A percentile compares a stretch with the other conserved stretches of the same genome.
Evolutionary conservation across 2,113 vertebrate genomes (phyloP).

Genomic region (Carettochelys insculpta): DNA sequence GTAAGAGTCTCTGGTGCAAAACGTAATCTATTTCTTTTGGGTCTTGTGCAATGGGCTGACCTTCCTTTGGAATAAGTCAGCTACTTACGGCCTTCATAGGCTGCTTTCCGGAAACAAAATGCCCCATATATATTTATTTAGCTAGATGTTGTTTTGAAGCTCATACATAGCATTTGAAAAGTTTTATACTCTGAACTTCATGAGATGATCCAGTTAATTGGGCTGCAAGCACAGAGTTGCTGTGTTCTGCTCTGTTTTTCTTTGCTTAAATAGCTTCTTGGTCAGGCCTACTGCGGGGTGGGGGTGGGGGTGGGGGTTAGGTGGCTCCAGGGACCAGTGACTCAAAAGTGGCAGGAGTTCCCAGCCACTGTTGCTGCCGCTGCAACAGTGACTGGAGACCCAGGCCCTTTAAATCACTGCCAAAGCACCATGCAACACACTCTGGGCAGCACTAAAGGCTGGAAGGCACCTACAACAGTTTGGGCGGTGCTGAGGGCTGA

Average conservation of each 20-base stretch:
- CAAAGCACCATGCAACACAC: too few species aligned
- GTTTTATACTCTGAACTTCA: not conserved
- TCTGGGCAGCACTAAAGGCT: too few species aligned
- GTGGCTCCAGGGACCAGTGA: too few species aligned
- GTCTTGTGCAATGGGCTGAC: not conserved
- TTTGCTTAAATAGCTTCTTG: not conserved
- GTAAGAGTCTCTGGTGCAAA: not conserved
- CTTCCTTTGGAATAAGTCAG: not conserved
- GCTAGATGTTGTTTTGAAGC: not conserved
- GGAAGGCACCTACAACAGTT: too few species aligned
- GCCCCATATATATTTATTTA: accelerated
- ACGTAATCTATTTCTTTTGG: accelerated
- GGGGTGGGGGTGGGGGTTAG: too few species aligned
- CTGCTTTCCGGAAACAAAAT: accelerated
- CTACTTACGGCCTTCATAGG: not conserved
- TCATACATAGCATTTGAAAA: not conserved
- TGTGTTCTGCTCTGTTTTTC: not conserved
- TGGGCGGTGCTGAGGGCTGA: too few species aligned
- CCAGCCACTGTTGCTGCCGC: too few species aligned
- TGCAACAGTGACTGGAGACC: too few species aligned
- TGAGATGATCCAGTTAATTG: not conserved
- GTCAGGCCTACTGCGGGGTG: too few species aligned
- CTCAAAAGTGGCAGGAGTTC: too few species aligned
- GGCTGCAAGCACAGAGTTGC: not conserved
- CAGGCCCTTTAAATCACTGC: too few species aligned